Percentiles rank a stretch among this genome's conserved stretches.
phyloP scores from a whole-genome alignment of 2,888 invertebrate genomes.

The Lysandra bellargus region DNA sequence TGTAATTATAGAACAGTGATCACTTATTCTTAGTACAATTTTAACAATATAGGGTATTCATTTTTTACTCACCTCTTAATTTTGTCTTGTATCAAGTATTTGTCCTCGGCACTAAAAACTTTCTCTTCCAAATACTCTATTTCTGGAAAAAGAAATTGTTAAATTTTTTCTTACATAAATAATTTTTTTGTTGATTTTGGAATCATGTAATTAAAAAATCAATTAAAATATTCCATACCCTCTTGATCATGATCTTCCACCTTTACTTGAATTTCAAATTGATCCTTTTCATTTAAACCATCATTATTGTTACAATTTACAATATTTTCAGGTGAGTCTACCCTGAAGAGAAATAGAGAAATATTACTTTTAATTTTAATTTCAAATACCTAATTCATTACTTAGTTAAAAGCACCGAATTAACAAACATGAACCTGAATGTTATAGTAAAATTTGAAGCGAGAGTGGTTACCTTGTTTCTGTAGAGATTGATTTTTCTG shows the following conservation, averaged over 20 bases:
- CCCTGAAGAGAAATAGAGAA: background rate
- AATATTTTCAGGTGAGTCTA: background rate
- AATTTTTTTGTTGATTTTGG: background rate
- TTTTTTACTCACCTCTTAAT: conserved; percentile 36
- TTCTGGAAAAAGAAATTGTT: conserved; percentile 44
- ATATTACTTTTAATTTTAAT: background rate
- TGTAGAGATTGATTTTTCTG: conserved; percentile 17
- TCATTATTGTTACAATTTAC: background rate
- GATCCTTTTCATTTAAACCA: background rate
- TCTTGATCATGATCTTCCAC: background rate
- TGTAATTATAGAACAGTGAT: background rate
- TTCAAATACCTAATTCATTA: background rate
- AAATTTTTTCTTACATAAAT: no score
- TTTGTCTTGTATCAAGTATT: conserved; percentile 36
- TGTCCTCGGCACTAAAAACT: conserved; percentile 43
- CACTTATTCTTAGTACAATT: background rate
- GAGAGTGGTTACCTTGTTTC: conserved; percentile 18
- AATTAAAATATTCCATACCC: background rate
- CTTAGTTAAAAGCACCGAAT: background rate
- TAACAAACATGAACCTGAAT: background rate
- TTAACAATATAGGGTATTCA: background rate
- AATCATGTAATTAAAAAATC: background rate
- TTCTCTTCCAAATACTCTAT: conserved; percentile 55
- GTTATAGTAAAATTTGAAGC: background rate
- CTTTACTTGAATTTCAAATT: background rate